Percentiles rank a stretch among this genome's conserved stretches.
Evolutionary conservation across 2,888 invertebrate species (phyloP).

Genomic region (Harmothoe impar): DNA sequence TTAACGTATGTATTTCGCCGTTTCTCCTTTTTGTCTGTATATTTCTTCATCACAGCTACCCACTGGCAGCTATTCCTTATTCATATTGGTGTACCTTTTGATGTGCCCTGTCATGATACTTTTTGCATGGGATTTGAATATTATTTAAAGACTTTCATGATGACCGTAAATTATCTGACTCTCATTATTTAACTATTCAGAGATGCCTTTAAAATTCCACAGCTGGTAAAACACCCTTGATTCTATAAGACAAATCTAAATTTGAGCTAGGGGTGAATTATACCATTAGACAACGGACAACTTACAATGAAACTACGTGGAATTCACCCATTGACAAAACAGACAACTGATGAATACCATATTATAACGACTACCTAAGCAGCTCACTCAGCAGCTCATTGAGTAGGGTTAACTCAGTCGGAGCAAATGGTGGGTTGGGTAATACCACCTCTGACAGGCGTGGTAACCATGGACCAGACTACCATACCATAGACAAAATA

Average conservation of each 20-base stretch:
- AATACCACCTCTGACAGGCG: neutral
- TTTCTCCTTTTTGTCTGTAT: neutral
- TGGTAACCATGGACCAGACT: conserved; percentile 4
- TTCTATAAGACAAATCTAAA: neutral
- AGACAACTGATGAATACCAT: neutral
- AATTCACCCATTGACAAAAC: conserved; percentile 10
- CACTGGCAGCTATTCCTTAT: neutral
- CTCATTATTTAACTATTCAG: neutral
- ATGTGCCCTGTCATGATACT: too few relatives aligned
- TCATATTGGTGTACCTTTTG: neutral
- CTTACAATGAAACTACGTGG: neutral
- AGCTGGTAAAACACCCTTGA: neutral
- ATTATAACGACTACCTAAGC: neutral
- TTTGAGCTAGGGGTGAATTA: neutral
- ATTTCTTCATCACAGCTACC: neutral
- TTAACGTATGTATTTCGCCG: neutral
- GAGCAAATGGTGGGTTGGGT: neutral
- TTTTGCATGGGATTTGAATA: neutral
- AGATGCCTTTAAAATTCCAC: neutral
- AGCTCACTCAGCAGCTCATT: too few relatives aligned
- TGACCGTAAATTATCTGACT: neutral
- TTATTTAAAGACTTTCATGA: neutral
- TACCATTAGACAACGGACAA: neutral
- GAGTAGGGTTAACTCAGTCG: neutral
- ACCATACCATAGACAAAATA: too few relatives aligned